Percentiles rank a stretch among this genome's conserved stretches.
These are phyloP conservation scores for Esox niger DNA, from an alignment of 2,113 vertebrate species.

Conservation along the genomic window DNA sequence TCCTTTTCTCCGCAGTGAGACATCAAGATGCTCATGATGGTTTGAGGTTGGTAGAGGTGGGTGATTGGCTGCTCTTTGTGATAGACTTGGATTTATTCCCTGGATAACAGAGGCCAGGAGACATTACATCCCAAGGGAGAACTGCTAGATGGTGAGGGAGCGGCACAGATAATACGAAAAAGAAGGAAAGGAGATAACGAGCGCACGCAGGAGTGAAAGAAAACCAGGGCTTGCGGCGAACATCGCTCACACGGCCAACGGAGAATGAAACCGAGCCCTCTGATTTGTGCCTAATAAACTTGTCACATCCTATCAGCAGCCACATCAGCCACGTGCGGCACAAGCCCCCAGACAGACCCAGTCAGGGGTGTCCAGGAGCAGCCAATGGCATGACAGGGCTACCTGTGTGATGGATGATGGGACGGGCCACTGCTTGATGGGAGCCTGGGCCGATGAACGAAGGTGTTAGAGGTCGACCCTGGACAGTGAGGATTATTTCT, in stretches of 20 bases:
- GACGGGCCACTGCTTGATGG: constrained; percentile 38
- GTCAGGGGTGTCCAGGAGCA: constrained; percentile 52
- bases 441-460: constrained; percentile 38
- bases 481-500: constrained; percentile 7
- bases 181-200: constrained; percentile 41
- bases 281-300: constrained; percentile 72
- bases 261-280: constrained; percentile 45
- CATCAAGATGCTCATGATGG: constrained; percentile 13
- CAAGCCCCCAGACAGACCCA: constrained; percentile 44
- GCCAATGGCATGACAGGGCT: constrained; percentile 47
- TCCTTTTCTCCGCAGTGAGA: constrained; percentile 1
- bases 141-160: constrained; percentile 10
- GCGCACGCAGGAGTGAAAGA: not conserved
- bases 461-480: constrained; percentile 37
- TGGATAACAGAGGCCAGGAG: constrained; percentile 26
- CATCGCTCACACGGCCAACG: constrained; percentile 46
- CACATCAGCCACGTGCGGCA: constrained; percentile 59
- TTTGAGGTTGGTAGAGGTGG: not conserved
- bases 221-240: constrained; percentile 40
- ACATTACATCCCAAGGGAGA: constrained; percentile 29
- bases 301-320: constrained; percentile 73
- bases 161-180: constrained; percentile 25
- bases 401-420: constrained; percentile 55
- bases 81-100: constrained; percentile 5
- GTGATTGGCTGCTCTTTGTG: constrained; percentile 9